Percentiles rank a stretch among this genome's conserved stretches.
Evolutionary conservation across 2,113 vertebrate genomes (phyloP).

Genomic region (Chloropsis cyanopogon): DNA sequence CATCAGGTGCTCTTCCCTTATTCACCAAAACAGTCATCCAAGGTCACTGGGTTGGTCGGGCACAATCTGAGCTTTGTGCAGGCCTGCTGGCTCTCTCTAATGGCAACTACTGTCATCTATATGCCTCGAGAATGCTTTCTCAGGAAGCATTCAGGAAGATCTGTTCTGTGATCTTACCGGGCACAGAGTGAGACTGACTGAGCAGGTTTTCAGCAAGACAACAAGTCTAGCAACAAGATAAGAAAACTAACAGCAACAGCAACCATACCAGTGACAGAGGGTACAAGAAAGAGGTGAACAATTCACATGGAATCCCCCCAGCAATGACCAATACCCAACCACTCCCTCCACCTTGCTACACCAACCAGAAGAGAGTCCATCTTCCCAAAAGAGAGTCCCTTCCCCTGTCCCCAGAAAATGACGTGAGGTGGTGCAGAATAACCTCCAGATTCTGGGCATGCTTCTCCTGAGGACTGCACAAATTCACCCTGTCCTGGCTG

Average conservation of each 20-base stretch:
- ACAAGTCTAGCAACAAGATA: background rate
- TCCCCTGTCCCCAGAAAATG: background rate
- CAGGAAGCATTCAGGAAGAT: too few species aligned
- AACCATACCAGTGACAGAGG: background rate
- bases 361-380: background rate
- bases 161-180: fast-evolving
- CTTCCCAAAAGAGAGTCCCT: background rate
- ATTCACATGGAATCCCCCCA: background rate
- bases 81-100: background rate
- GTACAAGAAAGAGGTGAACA: background rate
- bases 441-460: background rate
- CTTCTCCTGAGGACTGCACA: background rate
- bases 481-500: background rate
- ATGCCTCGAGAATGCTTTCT: background rate
- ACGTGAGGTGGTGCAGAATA: background rate
- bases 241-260: background rate
- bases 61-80: background rate
- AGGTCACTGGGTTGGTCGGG: background rate
- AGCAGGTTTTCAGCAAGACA: background rate
- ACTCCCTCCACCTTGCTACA: background rate
- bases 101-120: background rate
- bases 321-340: background rate
- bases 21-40: background rate
- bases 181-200: background rate
- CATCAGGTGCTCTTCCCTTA: background rate